Evolutionary conservation across 2,797 vertebrate genomes (phyloP).

Genomic region (Coendou prehensilis): DNA sequence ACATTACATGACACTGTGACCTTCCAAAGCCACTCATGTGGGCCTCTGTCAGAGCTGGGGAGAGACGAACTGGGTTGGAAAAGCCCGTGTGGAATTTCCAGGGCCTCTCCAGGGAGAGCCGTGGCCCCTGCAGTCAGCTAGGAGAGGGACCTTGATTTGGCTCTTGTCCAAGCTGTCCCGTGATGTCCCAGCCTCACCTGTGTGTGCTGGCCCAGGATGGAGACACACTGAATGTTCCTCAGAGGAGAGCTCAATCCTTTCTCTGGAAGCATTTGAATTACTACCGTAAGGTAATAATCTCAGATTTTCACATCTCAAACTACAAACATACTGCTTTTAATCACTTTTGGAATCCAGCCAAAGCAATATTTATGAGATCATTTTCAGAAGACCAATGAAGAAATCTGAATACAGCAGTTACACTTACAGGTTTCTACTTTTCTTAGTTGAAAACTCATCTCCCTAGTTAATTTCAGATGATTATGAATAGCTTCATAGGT

Average conservation of each 20-base stretch:
- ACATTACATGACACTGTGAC: accelerated
- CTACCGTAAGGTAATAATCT: neutral
- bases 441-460: slow-evolving; percentile 67
- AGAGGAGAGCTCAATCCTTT: neutral
- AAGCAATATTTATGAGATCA: slow-evolving; percentile 73
- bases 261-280: neutral
- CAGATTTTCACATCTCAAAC: slow-evolving; percentile 34
- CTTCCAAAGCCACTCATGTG: neutral
- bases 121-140: neutral
- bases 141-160: neutral
- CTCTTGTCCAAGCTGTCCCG: neutral
- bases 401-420: slow-evolving; percentile 65
- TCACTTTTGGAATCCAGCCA: slow-evolving; percentile 71
- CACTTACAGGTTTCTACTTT: slow-evolving; percentile 78
- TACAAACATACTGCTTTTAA: slow-evolving; percentile 55
- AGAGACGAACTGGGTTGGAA: neutral
- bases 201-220: neutral
- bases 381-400: slow-evolving; percentile 71
- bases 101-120: neutral
- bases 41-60: neutral
- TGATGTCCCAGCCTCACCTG: neutral
- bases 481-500: slow-evolving; percentile 65
- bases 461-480: slow-evolving; percentile 60
- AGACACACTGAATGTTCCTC: neutral
- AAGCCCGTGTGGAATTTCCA: neutral